These are phyloP conservation scores for Brienomyrus brachyistius DNA, from an alignment of 2,113 vertebrate genomes.

Conservation along the genomic window DNA sequence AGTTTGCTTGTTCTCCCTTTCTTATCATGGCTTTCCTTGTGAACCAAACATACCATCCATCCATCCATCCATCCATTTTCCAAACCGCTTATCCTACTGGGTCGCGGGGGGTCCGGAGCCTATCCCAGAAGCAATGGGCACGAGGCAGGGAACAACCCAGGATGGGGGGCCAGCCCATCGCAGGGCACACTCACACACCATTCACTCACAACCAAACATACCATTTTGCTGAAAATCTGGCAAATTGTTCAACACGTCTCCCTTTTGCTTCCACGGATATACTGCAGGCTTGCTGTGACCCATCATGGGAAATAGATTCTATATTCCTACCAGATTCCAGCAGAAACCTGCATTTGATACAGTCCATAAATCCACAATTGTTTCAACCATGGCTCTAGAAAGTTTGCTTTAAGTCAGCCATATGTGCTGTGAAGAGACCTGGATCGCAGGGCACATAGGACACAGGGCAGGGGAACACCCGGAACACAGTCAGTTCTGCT, in stretches of 20 bases:
- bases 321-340: background rate
- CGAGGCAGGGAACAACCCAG: too few species aligned
- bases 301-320: background rate
- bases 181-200: too few species aligned
- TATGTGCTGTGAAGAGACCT: background rate
- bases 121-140: too few species aligned
- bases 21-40: background rate
- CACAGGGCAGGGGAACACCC: background rate
- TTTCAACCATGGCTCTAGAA: background rate
- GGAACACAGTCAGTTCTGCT: too few species aligned
- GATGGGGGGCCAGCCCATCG: too few species aligned
- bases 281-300: background rate
- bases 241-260: background rate
- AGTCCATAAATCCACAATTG: background rate
- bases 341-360: background rate
- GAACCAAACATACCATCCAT: background rate
- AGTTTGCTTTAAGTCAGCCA: background rate
- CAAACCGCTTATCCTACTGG: too few species aligned
- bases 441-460: background rate
- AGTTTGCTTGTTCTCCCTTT: background rate
- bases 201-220: background rate
- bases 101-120: too few species aligned
- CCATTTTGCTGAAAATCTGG: background rate
- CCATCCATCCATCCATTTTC: too few species aligned
- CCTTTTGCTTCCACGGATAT: background rate